Conservation (phyloP, 2,888 invertebrate genomes). For the Caenorhabditis sinica region DNA sequence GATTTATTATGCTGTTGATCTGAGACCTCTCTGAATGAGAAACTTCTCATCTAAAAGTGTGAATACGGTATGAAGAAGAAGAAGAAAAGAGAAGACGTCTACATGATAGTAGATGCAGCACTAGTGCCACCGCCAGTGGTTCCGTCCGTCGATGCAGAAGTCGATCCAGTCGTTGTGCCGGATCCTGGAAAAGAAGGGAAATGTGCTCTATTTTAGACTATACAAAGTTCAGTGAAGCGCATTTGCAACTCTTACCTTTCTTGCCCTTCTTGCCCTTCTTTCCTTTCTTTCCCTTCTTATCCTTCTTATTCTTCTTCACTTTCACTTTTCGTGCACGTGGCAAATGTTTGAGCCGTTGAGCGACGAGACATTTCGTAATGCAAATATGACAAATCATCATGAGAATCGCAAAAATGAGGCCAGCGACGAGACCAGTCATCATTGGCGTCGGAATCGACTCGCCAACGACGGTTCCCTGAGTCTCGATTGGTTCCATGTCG, state of each 20-base stretch:
- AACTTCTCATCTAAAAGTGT: neutral
- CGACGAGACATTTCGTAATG: conserved; percentile 44
- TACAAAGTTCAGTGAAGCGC: too few relatives aligned
- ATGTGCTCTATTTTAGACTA: neutral
- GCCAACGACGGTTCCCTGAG: conserved; percentile 37
- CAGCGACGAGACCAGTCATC: conserved; percentile 34
- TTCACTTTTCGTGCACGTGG: conserved; percentile 67
- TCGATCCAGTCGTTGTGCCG: conserved; percentile 14
- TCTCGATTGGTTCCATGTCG: neutral
- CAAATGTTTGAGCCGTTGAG: conserved; percentile 55
- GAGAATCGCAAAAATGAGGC: conserved; percentile 33
- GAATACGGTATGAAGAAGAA: neutral
- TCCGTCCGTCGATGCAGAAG: conserved; percentile 8
- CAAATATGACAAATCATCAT: conserved; percentile 53
- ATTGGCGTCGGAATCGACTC: conserved; percentile 50
- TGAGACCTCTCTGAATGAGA: neutral
- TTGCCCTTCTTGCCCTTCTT: conserved; percentile 65
- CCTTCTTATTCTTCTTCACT: conserved; percentile 65
- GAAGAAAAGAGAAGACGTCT: neutral
- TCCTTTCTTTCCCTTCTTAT: conserved; percentile 42
- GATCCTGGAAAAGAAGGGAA: neutral
- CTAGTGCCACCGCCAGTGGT: conserved; percentile 20
- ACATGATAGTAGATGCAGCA: conserved; percentile 24
- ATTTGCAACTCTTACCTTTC: conserved; percentile 8
- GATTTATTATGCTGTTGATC: neutral